Conservation (phyloP, 2,888 invertebrate species). For the Drosophila parthenogenetica region DNA sequence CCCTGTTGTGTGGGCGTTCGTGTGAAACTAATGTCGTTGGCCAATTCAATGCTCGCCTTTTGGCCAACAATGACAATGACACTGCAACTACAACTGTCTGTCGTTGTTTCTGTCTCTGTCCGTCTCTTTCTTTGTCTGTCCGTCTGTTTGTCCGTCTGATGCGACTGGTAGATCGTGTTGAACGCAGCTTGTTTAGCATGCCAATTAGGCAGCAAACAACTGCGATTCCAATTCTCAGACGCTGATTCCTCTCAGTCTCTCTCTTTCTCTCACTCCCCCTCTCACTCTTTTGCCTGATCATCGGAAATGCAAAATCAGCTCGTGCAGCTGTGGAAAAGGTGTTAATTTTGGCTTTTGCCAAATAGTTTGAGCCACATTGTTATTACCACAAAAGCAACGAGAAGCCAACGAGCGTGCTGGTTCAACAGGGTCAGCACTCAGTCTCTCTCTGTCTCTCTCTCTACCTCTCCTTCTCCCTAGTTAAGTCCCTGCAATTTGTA, state of each 20-base stretch:
- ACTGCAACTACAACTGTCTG: constrained; percentile 44
- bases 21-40: constrained; percentile 72
- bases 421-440: constrained; percentile 82
- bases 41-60: constrained; percentile 53
- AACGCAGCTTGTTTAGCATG: constrained; percentile 81
- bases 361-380: constrained; percentile 84
- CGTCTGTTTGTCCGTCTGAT: constrained; percentile 53
- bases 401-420: constrained; percentile 84
- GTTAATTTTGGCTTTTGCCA: constrained; percentile 83
- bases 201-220: constrained; percentile 71
- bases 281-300: constrained; percentile 39
- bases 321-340: constrained; percentile 81
- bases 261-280: neutral
- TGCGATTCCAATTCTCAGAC: constrained; percentile 45
- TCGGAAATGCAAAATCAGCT: constrained; percentile 83
- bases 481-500: constrained; percentile 71
- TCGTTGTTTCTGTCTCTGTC: constrained; percentile 22
- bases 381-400: constrained; percentile 83
- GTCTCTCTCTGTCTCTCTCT: neutral
- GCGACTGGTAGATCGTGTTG: constrained; percentile 78
- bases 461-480: neutral
- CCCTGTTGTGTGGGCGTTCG: constrained; percentile 69
- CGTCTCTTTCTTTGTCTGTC: constrained; percentile 23
- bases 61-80: constrained; percentile 57
- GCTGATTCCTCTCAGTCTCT: neutral